Conservation (phyloP, 2,113 vertebrate genomes). For the Chaetura pelagica region DNA sequence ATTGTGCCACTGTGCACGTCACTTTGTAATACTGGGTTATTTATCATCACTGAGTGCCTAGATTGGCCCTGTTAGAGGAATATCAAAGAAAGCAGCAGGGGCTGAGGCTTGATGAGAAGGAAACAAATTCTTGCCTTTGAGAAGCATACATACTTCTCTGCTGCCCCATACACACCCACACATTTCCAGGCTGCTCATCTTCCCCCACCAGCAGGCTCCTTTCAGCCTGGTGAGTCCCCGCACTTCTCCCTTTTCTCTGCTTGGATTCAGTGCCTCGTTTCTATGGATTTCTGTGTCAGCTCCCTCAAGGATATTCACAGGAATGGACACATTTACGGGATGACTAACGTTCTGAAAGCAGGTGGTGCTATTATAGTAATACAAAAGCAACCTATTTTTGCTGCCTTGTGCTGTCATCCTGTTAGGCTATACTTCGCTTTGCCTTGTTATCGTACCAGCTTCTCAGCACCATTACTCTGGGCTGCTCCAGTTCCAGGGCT, state of each 20-base stretch:
- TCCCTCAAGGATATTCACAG: conserved; percentile 61
- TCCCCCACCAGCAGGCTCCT: neutral
- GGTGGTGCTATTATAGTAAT: conserved; percentile 65
- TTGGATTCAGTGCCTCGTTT: conserved; percentile 32
- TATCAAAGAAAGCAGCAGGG: conserved; percentile 63
- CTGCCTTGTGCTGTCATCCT: conserved; percentile 47
- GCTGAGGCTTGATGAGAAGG: conserved; percentile 28
- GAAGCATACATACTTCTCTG: neutral
- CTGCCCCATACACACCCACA: neutral
- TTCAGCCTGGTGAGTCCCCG: neutral
- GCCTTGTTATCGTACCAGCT: conserved; percentile 38
- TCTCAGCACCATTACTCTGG: neutral
- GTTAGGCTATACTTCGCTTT: conserved; percentile 42
- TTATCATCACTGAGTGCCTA: conserved; percentile 60
- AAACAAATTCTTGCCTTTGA: conserved; percentile 41
- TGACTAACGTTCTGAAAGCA: conserved; percentile 62
- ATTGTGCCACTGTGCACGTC: conserved; percentile 25
- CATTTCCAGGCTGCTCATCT: conserved; percentile 7
- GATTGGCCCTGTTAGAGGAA: conserved; percentile 35
- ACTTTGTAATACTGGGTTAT: conserved; percentile 51
- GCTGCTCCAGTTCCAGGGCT: conserved; percentile 16
- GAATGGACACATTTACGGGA: conserved; percentile 65
- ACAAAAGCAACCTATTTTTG: conserved; percentile 68
- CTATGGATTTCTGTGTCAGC: conserved; percentile 68
- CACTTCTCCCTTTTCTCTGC: conserved; percentile 29